Conservation (phyloP, 64 coral and sea anemone genomes). For the Dendronephthya gigantea region DNA sequence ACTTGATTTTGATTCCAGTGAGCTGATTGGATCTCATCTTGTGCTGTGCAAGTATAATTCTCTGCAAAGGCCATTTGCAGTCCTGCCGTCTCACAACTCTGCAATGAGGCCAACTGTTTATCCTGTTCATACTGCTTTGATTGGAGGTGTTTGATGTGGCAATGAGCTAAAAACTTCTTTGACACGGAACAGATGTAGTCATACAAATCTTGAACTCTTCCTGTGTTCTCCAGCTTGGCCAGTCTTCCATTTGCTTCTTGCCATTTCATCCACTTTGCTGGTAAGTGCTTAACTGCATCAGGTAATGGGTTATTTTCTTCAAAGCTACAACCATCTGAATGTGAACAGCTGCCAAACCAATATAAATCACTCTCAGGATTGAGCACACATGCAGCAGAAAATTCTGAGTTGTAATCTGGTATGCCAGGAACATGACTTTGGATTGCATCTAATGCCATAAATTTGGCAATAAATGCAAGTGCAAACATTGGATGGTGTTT, state of each 20-base stretch:
- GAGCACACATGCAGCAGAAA: constrained; percentile 21
- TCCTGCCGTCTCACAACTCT: constrained; percentile 18
- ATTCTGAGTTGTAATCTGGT: neutral
- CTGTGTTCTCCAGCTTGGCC: constrained; percentile 37
- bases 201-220: constrained; percentile 33
- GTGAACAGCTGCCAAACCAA: constrained; percentile 36
- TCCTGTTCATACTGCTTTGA: constrained; percentile 44
- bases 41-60: constrained; percentile 36
- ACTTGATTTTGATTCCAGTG: constrained; percentile 50
- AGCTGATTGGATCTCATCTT: constrained; percentile 48
- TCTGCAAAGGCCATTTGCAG: constrained; percentile 51
- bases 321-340: constrained; percentile 31
- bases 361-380: constrained; percentile 37
- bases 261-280: constrained; percentile 37
- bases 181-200: constrained; percentile 37
- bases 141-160: constrained; percentile 40
- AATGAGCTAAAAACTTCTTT: constrained; percentile 33
- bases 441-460: constrained; percentile 43
- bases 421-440: constrained; percentile 30
- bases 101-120: constrained; percentile 37
- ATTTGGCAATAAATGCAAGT: constrained; percentile 43
- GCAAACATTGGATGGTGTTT: constrained; percentile 40
- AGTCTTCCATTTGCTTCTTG: constrained; percentile 42
- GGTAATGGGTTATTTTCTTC: constrained; percentile 31
- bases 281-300: constrained; percentile 27